phyloP scores from a whole-genome alignment of 2,797 vertebrate genomes.

The Enteromius argenteus region DNA sequence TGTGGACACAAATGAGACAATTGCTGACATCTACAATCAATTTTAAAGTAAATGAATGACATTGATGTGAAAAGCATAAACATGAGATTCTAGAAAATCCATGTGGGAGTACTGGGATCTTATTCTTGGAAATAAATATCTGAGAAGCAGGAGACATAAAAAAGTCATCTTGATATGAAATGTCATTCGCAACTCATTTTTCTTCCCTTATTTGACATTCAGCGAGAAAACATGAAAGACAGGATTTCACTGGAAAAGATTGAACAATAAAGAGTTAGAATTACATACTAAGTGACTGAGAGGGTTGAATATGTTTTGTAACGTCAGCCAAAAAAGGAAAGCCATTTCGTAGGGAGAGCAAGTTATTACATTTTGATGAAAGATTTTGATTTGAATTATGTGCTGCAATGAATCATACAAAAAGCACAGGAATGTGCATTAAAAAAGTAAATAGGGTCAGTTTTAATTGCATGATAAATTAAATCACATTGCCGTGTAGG shows the following conservation, averaged over 20 bases:
- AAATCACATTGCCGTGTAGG: neutral
- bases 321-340: neutral
- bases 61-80: neutral
- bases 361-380: constrained; percentile 33
- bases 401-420: constrained; percentile 7
- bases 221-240: neutral
- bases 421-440: neutral
- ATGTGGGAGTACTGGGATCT: neutral
- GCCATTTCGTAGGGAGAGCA: neutral
- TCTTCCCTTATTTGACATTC: neutral
- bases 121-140: neutral
- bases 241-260: neutral
- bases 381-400: constrained; percentile 25
- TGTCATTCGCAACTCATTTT: neutral
- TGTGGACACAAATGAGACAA: neutral
- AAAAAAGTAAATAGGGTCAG: neutral
- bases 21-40: neutral
- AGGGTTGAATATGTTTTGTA: neutral
- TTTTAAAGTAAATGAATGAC: neutral
- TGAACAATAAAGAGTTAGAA: neutral
- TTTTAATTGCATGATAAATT: neutral
- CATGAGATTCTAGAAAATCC: neutral
- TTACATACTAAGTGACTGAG: neutral
- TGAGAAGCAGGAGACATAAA: neutral
- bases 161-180: neutral